These are phyloP conservation scores for Diceros bicornis DNA, from an alignment of 2,797 vertebrate genomes.

Conservation along the genomic window DNA sequence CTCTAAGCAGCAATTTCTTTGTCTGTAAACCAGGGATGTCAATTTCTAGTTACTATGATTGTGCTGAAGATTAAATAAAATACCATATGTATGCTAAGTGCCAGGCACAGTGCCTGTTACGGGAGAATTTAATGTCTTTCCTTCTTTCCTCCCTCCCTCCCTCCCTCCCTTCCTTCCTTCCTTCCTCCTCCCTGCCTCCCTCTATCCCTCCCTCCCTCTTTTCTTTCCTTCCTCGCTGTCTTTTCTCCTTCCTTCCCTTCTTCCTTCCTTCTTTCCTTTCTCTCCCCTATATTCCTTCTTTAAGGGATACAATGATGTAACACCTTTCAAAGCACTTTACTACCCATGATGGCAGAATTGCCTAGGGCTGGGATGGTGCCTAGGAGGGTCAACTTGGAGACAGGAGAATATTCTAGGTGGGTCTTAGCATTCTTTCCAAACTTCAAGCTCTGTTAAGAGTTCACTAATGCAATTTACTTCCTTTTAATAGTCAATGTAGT, in stretches of 20 bases:
- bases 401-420: neutral
- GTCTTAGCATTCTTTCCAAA: neutral
- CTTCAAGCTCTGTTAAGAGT: neutral
- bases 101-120: neutral
- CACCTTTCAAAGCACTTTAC: neutral
- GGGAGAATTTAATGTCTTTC: neutral
- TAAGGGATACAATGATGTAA: neutral
- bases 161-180: rapidly evolving
- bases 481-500: neutral
- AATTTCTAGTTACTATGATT: constrained; percentile 20
- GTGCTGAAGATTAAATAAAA: constrained; percentile 41
- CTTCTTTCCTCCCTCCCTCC: rapidly evolving
- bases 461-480: neutral
- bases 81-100: neutral
- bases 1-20: constrained; percentile 46
- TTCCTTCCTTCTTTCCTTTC: rapidly evolving
- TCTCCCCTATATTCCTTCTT: neutral
- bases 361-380: neutral
- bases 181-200: rapidly evolving
- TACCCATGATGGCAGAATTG: neutral
- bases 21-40: constrained; percentile 58
- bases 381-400: neutral
- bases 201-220: too few relatives aligned
- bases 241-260: neutral
- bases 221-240: neutral